Conservation (phyloP, 1,140 invertebrate genomes). For the Aphis gossypii region DNA sequence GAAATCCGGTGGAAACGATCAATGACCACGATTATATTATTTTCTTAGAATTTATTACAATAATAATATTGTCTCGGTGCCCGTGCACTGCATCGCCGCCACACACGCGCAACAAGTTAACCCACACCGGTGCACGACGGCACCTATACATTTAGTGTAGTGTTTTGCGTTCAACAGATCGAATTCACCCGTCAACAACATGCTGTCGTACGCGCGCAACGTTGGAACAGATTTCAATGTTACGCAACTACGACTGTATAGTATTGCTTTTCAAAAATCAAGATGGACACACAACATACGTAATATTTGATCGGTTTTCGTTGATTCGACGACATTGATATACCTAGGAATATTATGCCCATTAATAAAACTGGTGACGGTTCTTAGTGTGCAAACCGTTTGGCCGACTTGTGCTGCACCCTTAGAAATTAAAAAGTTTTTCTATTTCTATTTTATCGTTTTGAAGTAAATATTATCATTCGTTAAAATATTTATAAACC, state of each 20-base stretch:
- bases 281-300: not conserved
- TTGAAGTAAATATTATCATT: no score
- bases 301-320: not conserved
- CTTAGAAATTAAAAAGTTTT: no score
- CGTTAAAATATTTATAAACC: no score
- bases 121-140: not conserved
- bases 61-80: not conserved
- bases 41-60: not conserved
- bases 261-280: not conserved
- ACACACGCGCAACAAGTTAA: not conserved
- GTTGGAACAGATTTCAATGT: not conserved
- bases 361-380: no score
- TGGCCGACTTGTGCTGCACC: no score
- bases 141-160: not conserved
- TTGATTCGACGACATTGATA: no score
- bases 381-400: no score
- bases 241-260: not conserved
- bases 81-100: not conserved
- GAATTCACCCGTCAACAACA: not conserved
- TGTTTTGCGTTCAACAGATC: not conserved
- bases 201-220: not conserved
- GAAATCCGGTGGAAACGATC: not conserved
- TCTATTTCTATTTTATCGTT: no score
- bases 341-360: no score
- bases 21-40: not conserved